Evolutionary conservation across 2,888 invertebrate genomes (phyloP).

Genomic region (Parnassius orleans): DNA sequence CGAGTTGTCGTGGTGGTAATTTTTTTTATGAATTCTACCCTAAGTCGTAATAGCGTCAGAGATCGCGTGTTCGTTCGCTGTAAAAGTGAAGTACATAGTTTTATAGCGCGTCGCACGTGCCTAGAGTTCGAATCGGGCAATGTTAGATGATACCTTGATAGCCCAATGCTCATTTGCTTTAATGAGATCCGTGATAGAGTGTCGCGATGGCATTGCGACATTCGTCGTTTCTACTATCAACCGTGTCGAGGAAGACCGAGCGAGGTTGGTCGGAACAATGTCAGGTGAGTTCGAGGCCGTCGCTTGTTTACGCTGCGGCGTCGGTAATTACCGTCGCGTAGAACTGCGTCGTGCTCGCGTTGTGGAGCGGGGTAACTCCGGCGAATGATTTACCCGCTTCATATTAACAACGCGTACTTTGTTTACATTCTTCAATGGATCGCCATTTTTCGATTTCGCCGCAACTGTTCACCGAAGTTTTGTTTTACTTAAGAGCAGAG

Average conservation of each 20-base stretch:
- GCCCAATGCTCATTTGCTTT: conserved; percentile 13
- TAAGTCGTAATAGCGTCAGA: not conserved
- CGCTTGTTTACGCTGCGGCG: conserved; percentile 51
- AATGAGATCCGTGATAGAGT: conserved; percentile 16
- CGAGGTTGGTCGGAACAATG: conserved; percentile 50
- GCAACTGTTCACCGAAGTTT: no score
- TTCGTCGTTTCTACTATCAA: conserved; percentile 11
- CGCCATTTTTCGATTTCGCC: no score
- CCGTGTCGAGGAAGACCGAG: conserved; percentile 39
- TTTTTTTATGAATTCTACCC: not conserved
- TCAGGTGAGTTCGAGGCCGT: conserved; percentile 61
- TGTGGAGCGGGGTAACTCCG: not conserved
- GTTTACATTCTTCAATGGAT: no score
- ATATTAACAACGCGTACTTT: no score
- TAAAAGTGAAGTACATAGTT: conserved; percentile 8
- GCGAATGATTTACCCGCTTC: not conserved
- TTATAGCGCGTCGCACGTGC: conserved; percentile 7
- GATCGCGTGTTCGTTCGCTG: conserved; percentile 9
- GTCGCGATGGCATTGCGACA: conserved; percentile 5
- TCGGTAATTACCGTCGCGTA: conserved; percentile 2
- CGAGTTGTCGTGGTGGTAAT: not conserved
- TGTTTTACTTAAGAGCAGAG: no score
- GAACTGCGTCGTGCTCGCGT: not conserved
- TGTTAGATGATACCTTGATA: conserved; percentile 8
- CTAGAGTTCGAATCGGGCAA: conserved; percentile 11